Conservation (phyloP, 92 coral and sea anemone genomes). For the Epizoanthus rinbou region DNA sequence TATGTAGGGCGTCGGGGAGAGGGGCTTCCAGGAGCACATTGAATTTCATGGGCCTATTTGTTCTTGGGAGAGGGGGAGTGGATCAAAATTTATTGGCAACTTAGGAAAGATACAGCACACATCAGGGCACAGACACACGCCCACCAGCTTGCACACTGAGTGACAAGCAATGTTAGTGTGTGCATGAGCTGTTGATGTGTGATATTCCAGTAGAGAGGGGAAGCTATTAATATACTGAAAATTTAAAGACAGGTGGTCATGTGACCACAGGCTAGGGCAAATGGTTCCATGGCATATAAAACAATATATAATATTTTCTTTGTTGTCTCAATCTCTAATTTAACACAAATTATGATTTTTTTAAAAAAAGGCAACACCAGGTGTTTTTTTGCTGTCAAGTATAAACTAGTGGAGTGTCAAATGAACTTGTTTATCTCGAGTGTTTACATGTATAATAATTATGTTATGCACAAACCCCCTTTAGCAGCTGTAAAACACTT, state of each 20-base stretch:
- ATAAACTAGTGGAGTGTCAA: too few relatives aligned
- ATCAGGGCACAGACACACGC: background rate
- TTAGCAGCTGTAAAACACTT: too few relatives aligned
- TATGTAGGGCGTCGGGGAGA: background rate
- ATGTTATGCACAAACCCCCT: too few relatives aligned
- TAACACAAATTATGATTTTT: background rate
- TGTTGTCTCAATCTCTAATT: background rate
- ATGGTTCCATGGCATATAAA: background rate
- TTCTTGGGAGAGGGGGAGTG: too few relatives aligned
- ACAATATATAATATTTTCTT: background rate
- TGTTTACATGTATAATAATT: too few relatives aligned
- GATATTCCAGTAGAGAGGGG: slow-evolving; percentile 39
- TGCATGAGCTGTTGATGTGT: background rate
- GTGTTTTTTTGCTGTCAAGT: background rate
- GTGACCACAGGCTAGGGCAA: slow-evolving; percentile 22
- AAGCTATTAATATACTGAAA: too few relatives aligned
- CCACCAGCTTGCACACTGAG: background rate
- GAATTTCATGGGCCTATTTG: too few relatives aligned
- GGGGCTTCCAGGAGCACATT: background rate
- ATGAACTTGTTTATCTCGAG: too few relatives aligned
- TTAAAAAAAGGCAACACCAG: background rate
- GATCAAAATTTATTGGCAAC: background rate
- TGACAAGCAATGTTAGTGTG: background rate
- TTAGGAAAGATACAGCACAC: slow-evolving; percentile 28
- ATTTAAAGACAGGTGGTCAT: background rate